Conservation (phyloP, 2,888 invertebrate genomes). For the Andrena haemorrhoa region DNA sequence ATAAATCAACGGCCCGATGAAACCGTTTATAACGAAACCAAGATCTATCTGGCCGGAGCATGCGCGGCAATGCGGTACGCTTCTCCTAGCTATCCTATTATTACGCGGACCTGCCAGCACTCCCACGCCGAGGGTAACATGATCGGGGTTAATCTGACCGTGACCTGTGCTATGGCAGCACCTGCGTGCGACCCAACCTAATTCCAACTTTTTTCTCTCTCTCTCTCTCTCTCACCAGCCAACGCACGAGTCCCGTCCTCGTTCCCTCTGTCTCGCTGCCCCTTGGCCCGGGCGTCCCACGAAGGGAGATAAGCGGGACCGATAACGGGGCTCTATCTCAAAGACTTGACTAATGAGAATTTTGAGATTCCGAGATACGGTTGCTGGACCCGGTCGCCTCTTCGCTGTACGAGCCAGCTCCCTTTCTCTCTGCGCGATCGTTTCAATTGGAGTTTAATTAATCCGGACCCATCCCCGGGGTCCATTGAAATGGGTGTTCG, state of each 20-base stretch:
- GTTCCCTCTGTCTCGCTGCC: constrained; percentile 13
- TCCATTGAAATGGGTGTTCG: not conserved
- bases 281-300: constrained; percentile 29
- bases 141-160: constrained; percentile 84
- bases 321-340: constrained; percentile 46
- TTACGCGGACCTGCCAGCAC: constrained; percentile 81
- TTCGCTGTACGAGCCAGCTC: not conserved
- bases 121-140: constrained; percentile 84
- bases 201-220: constrained; percentile 65
- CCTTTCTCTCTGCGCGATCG: not conserved
- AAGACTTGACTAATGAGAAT: constrained; percentile 59
- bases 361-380: constrained; percentile 47
- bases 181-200: constrained; percentile 76
- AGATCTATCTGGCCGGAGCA: constrained; percentile 69
- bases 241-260: constrained; percentile 17
- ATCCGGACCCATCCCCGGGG: not conserved
- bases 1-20: constrained; percentile 77
- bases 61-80: constrained; percentile 62
- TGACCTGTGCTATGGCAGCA: constrained; percentile 81
- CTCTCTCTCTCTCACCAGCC: constrained; percentile 9
- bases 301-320: constrained; percentile 58
- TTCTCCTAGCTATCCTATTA: constrained; percentile 81
- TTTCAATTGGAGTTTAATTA: constrained; percentile 48
- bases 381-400: constrained; percentile 7
- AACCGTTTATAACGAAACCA: constrained; percentile 74